Conservation (phyloP, 2,888 invertebrate species). For the Cinara cedri region DNA sequence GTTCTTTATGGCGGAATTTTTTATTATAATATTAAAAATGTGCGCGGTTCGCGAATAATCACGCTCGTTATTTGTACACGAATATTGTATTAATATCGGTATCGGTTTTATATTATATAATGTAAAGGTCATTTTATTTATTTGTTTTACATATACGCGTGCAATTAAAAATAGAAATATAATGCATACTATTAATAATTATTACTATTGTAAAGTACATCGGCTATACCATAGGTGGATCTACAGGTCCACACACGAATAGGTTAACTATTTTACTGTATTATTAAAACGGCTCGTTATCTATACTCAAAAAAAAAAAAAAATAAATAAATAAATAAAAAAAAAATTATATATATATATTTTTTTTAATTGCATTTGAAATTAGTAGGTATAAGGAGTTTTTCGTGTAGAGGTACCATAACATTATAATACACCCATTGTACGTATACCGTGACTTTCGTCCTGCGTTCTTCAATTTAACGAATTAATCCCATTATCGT, state of each 20-base stretch:
- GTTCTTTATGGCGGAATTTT: no score
- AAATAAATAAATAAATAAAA: no score
- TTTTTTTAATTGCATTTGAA: neutral
- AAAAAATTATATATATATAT: no score
- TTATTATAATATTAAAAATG: no score
- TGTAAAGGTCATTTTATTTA: conserved; percentile 8
- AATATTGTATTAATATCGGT: conserved; percentile 14
- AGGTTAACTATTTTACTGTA: no score
- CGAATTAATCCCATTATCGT: neutral
- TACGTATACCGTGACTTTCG: no score
- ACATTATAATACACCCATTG: no score
- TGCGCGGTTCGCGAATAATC: neutral
- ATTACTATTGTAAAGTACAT: no score
- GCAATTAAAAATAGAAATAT: conserved; percentile 21
- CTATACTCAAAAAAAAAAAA: neutral
- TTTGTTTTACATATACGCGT: conserved; percentile 8
- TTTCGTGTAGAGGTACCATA: neutral
- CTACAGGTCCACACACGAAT: no score
- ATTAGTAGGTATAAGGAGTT: neutral
- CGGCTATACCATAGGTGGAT: no score
- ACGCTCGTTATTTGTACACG: neutral
- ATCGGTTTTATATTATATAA: conserved; percentile 15
- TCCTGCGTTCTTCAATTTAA: neutral
- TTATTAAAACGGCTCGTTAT: neutral
- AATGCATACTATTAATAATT: neutral